Conservation (phyloP, 37 sponge, comb jelly and placozoan species). For the Spongilla lacustris region DNA sequence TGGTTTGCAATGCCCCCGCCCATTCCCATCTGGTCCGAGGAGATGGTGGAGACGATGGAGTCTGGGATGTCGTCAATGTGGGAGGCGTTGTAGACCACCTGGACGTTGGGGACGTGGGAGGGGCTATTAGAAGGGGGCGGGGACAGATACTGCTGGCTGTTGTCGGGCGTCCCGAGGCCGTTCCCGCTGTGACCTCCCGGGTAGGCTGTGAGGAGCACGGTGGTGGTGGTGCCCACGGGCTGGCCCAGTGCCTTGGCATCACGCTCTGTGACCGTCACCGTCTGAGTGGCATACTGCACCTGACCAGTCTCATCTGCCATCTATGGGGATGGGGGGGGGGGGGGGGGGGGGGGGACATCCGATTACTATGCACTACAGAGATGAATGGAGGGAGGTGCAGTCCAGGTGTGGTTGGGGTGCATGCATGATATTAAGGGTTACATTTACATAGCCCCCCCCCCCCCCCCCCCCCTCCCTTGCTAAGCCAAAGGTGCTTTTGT, state of each 20-base stretch:
- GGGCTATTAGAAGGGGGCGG: conserved; percentile 7
- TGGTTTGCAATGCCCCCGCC: background rate
- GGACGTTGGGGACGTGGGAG: conserved; percentile 26
- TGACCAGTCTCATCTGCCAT: conserved; percentile 82
- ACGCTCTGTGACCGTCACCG: conserved; percentile 72
- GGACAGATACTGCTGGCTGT: conserved; percentile 22
- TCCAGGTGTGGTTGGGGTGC: too few relatives aligned
- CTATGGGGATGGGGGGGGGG: background rate
- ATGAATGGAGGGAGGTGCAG: background rate
- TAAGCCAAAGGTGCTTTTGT: too few relatives aligned
- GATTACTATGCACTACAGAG: too few relatives aligned
- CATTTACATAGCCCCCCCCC: too few relatives aligned
- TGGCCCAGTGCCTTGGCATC: conserved; percentile 84
- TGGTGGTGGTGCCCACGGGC: conserved; percentile 81
- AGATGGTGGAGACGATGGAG: conserved; percentile 20
- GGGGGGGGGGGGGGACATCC: background rate
- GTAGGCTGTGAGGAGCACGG: conserved; percentile 83
- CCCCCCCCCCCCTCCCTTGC: too few relatives aligned
- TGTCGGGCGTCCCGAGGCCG: background rate
- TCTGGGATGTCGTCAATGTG: conserved; percentile 28
- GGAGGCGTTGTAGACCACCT: conserved; percentile 68
- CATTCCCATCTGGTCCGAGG: background rate
- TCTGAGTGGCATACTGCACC: conserved; percentile 85
- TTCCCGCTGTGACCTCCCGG: conserved; percentile 67
- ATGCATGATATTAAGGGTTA: too few relatives aligned